Evolutionary conservation across 2,113 vertebrate species (phyloP).

Genomic region (Steatornis caripensis): DNA sequence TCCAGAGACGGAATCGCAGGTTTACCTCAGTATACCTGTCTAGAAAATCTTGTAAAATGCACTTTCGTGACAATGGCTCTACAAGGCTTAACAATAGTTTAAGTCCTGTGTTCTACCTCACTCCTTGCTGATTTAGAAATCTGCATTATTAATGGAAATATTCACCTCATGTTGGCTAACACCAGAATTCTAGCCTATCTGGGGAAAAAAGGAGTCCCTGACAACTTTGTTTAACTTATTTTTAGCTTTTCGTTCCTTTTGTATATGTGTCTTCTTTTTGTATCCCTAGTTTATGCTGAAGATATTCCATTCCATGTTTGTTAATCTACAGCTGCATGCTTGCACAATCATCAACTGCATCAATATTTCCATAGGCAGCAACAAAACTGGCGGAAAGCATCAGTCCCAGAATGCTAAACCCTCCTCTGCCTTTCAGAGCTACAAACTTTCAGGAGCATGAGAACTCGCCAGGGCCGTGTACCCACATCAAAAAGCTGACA

Average conservation of each 20-base stretch:
- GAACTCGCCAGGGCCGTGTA: background rate
- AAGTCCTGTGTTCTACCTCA: background rate
- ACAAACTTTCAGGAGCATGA: background rate
- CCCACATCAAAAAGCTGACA: background rate
- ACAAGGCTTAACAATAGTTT: background rate
- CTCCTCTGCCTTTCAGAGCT: background rate
- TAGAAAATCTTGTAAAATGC: background rate
- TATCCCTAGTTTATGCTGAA: background rate
- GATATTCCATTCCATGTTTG: background rate
- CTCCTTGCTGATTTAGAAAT: background rate
- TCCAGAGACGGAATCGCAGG: background rate
- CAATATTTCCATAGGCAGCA: background rate
- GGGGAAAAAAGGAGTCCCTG: background rate
- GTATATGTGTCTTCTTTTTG: fast-evolving
- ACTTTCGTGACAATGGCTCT: background rate
- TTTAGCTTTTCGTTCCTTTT: background rate
- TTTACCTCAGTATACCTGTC: background rate
- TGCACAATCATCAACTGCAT: background rate
- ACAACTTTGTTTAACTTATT: background rate
- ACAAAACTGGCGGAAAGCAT: background rate
- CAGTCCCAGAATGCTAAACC: background rate
- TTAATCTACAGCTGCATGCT: background rate
- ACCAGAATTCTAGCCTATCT: background rate
- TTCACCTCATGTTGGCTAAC: background rate
- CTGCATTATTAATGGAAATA: background rate